Evolutionary conservation across 2,888 invertebrate genomes (phyloP), one percentile per base, ranked within the genome.

Genomic region (Germaria angustata): DNA sequence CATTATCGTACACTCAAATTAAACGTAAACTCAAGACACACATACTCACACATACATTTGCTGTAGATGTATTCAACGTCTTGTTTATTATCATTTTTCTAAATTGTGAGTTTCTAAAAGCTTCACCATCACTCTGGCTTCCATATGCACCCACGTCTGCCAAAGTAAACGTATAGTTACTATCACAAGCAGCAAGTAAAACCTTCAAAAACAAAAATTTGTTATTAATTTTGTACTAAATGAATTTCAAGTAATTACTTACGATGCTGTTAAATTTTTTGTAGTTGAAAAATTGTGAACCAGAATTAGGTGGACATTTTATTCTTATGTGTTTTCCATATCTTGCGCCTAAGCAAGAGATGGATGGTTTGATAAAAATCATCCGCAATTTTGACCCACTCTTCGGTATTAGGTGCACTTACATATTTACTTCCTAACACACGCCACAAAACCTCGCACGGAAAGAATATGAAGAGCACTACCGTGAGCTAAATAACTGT

Each of bases 391-490:
- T n/a, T n/a, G n/a, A n/a, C n/a, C n/a, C 1, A 15, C n/a, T n/a
- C n/a, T n/a, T n/a, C 34, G 9, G 2, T 51, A 69, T n/a, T 68
- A n/a, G n/a, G n/a, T n/a, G n/a, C n/a, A n/a, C n/a, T n/a, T n/a
- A n/a, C n/a, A n/a, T n/a, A n/a, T n/a, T n/a, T n/a, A n/a, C n/a
- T n/a, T n/a, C n/a, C n/a, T n/a, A n/a, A n/a, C n/a, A n/a, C n/a
- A n/a, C n/a, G n/a, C n/a, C n/a, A n/a, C n/a, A n/a, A n/a, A n/a
- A n/a, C n/a, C n/a, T n/a, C n/a, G 15, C 44, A 44, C 59, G 0
- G 73, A 73, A n/a, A 73, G 22, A 11, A 73, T 13, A 39, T 63
- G 73, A n/a, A 73, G 24, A 34, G 53, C 4, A 4, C 39, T 34
- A 34, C 53, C 53, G n/a, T 53, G 53, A 32, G 53, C 53, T 28